These are phyloP conservation scores for Dasypolia templi DNA, from an alignment of 2,888 invertebrate genomes.

Conservation along the genomic window DNA sequence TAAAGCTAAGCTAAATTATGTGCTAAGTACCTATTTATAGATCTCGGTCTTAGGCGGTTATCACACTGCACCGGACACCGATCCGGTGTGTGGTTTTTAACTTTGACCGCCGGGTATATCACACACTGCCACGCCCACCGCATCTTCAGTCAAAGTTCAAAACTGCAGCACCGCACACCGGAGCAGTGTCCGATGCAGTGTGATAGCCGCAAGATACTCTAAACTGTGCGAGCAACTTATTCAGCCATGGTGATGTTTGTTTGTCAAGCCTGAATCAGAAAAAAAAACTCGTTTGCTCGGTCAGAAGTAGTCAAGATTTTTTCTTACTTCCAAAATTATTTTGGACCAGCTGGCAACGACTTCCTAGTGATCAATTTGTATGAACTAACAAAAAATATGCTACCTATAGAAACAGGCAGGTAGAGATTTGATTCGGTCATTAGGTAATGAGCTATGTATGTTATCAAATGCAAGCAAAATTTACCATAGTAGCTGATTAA, in stretches of 20 bases:
- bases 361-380: background rate
- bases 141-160: too few relatives aligned
- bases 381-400: conserved; percentile 14
- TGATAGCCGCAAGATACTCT: too few relatives aligned
- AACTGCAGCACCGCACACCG: too few relatives aligned
- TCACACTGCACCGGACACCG: too few relatives aligned
- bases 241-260: background rate
- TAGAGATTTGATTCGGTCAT: conserved; percentile 7
- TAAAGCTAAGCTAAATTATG: background rate
- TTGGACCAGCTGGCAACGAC: background rate
- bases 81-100: too few relatives aligned
- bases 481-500: background rate
- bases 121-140: too few relatives aligned
- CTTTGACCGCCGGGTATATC: too few relatives aligned
- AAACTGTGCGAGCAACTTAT: background rate
- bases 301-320: background rate
- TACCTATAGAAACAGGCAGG: background rate
- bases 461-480: conserved; percentile 27
- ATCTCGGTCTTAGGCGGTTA: background rate
- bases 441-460: conserved; percentile 5
- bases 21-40: background rate
- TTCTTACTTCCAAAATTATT: background rate
- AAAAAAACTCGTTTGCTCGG: background rate
- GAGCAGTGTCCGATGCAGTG: too few relatives aligned
- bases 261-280: background rate